phyloP scores from a whole-genome alignment of 2,113 vertebrate species.

The Nettapus auritus region DNA sequence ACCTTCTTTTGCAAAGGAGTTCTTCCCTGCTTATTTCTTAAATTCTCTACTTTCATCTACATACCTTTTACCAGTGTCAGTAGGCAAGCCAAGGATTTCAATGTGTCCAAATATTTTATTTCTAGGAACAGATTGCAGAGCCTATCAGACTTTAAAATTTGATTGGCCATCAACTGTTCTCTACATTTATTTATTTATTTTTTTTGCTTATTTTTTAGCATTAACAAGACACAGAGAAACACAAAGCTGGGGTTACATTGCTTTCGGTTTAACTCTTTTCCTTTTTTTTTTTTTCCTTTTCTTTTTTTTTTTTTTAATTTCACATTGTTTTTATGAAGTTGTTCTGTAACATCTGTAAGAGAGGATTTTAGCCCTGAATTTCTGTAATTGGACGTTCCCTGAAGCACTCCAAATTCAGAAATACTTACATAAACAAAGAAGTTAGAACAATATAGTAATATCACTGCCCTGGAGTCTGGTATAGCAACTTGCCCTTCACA shows the following conservation, averaged over 20 bases:
- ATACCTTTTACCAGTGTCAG: conserved; percentile 6
- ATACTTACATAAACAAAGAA: not conserved
- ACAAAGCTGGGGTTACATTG: not conserved
- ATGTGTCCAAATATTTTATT: conserved; percentile 4
- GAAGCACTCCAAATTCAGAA: not conserved
- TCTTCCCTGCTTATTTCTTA: not conserved
- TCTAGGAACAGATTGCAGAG: conserved; percentile 20
- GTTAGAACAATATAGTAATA: not conserved
- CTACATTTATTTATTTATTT: not conserved
- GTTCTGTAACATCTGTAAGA: not conserved
- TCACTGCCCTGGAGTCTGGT: not conserved
- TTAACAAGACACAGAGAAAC: not conserved
- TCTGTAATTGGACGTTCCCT: not conserved
- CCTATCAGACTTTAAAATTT: conserved; percentile 30
- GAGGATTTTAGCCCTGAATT: not conserved
- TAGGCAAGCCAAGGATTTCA: not conserved
- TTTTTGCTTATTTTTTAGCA: conserved; percentile 3
- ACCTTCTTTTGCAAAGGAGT: not conserved
- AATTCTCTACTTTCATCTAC: conserved; percentile 58
- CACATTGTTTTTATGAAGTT: not conserved
- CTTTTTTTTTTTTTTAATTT: not conserved
- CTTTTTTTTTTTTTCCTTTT: not conserved
- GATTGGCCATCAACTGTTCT: not conserved
- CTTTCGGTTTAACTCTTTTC: not conserved
- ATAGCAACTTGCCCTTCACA: not conserved